Percentiles rank a stretch among this genome's conserved stretches.
Evolutionary conservation across 2,888 invertebrate genomes (phyloP).

Genomic region (Malachius bipustulatus): DNA sequence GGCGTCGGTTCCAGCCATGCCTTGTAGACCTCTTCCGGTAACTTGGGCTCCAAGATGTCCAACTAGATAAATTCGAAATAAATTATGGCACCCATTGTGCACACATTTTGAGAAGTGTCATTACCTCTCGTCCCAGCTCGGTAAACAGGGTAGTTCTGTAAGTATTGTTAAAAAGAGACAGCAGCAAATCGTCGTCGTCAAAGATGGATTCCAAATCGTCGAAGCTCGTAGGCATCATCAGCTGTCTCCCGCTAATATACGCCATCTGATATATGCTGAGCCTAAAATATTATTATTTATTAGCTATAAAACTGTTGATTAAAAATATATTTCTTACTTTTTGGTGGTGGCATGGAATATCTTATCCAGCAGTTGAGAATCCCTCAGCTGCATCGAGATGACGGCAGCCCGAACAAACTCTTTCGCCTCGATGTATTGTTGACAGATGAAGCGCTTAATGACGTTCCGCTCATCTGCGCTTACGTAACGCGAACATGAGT

Average conservation of each 20-base stretch:
- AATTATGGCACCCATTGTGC: too few species aligned
- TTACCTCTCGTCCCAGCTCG: too few species aligned
- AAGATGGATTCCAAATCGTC: too few species aligned
- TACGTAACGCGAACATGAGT: conserved; percentile 82
- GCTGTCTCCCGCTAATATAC: conserved; percentile 91
- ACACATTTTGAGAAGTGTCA: too few species aligned
- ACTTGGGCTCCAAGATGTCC: conserved; percentile 98
- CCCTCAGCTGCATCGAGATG: conserved; percentile 83
- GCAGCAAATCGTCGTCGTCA: too few species aligned
- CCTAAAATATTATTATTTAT: conserved; percentile 21
- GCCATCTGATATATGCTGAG: conserved; percentile 87
- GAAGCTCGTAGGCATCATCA: too few species aligned
- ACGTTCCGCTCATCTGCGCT: conserved; percentile 87
- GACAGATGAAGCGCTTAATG: conserved; percentile 56
- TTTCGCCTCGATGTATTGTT: conserved; percentile 75
- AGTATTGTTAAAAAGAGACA: too few species aligned
- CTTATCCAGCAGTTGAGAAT: conserved; percentile 63
- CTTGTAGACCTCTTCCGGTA: conserved; percentile 98
- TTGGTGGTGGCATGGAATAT: conserved; percentile 79
- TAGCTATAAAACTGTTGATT: conserved; percentile 6
- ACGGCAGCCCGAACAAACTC: conserved; percentile 84
- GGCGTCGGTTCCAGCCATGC: conserved; percentile 77
- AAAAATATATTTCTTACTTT: conserved; percentile 49
- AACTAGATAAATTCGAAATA: too few species aligned
- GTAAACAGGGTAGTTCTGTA: too few species aligned